Evolutionary conservation across 2,888 invertebrate species (phyloP), one percentile per base, ranked within the genome.

Genomic region (Leptopterna dolabrata): DNA sequence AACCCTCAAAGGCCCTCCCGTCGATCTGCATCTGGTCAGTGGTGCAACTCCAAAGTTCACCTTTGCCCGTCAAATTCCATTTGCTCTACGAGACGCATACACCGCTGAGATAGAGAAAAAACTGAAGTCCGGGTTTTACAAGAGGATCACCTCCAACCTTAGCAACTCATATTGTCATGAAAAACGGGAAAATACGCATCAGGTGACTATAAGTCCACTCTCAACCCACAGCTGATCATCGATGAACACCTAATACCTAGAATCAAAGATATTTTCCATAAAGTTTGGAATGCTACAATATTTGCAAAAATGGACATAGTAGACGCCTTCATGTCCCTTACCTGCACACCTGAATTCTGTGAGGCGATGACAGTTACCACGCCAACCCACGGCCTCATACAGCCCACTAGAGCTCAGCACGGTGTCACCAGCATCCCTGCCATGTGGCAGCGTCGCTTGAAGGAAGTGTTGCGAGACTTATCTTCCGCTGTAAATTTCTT

Each of bases 371-470:
- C 86, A 55, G 84, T 80, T 76, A 89, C 30, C 43, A 89, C 89
- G 11, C 88, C 88, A 27, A 89, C 88, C 19, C 89, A 88, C 87
- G 88, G 88, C 14, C 76, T 88, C 29, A 76, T 88, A 24, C 51
- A 16, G 78, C 86, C 86, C 11, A 76, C 81, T 0, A 76, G 83
- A n/a, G 78, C 80, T 30, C 71, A 76, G 27, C 45, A 71, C n/a
- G 87, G 87, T 27, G 87, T 88, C 30, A 89, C 89, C 6, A 90
- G 89, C 45, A 89, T 89, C 71, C 89, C 89, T 36, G 88, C 89
- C 13, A 87, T 89, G 19, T 89, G 89, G 89, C 89, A 90, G 45
- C 88, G 88, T 0, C 86, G 88, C 1, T 19, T 80, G 19, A 45
- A 80, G 24, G 47, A 80, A 9, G 45, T 80, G 14, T 45, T 80